Evolutionary conservation across 2,113 vertebrate genomes (phyloP), one percentile per base, ranked within the genome.

Genomic region (Elephantulus edwardii): DNA sequence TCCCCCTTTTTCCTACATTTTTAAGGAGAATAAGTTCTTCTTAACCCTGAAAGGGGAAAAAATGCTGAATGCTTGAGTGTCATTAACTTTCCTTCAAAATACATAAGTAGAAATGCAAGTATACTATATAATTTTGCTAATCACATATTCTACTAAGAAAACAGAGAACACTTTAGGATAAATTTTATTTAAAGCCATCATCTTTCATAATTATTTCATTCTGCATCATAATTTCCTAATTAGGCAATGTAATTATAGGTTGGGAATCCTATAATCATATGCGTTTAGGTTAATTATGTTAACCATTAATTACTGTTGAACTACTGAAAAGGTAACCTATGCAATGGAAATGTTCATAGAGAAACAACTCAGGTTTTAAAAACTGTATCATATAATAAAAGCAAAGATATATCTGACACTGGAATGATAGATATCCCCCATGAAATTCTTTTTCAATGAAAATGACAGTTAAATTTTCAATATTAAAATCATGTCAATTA

Each of bases 181-280:
- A 22, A 93, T 93, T 94, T 96, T 92, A 93, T 96, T 92, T 91
- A 92, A 95, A 95, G 91, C 91, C 90, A 94, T 93, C 93, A 95
- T 92, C 93, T 96, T 93, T 96, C 91, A 94, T 93, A 95, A 95
- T 96, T 90, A 96, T 94, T 93, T 95, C 83, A 93, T 95, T 94
- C 44, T 91, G 62, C 81, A 95, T 95, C 88, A 79, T 92, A 86
- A 96, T 93, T 96, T 95, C 81, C 86, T 94, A 94, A 95, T 93
- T 95, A 96, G 86, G 90, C 72, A 90, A 70, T 82, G 19, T 89
- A 96, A 95, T 96, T 95, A 93, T 22, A 95, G 83, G 88, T 93
- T 96, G 86, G 81, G 91, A 95, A 89, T 95, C 81, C n/a, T 92
- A 71, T 94, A 95, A 95, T 96, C 90, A 91, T 46, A 93, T 93